These are phyloP conservation scores for Hystrix cristata DNA, from an alignment of 2,113 vertebrate species.

Conservation along the genomic window DNA sequence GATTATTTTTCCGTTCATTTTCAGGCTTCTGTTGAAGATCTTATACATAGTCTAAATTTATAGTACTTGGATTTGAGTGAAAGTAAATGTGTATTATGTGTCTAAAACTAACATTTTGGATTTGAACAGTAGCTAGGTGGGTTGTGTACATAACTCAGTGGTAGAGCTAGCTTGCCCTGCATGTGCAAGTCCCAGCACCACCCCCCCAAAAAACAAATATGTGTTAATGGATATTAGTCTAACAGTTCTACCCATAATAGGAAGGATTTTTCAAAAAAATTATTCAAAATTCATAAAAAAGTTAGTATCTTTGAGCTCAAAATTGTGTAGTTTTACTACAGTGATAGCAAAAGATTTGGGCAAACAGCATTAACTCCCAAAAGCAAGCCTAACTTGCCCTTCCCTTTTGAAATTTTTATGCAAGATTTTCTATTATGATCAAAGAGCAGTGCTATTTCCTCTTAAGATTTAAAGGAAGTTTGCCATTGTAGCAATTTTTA, in stretches of 20 bases:
- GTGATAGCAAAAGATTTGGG: not conserved
- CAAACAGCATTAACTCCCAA: not conserved
- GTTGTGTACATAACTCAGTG: not conserved
- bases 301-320: constrained; percentile 13
- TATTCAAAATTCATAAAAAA: constrained; percentile 4
- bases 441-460: constrained; percentile 14
- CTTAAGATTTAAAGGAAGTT: constrained; percentile 52
- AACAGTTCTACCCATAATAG: not conserved
- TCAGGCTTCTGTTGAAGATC: not conserved
- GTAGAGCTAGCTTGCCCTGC: not conserved
- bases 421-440: constrained; percentile 30
- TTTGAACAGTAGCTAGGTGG: not conserved
- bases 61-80: not conserved
- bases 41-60: not conserved
- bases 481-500: not conserved
- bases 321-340: not conserved
- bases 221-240: not conserved
- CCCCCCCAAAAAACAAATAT: no score
- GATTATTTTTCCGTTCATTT: no score
- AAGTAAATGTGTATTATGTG: constrained; percentile 3
- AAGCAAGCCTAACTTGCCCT: not conserved
- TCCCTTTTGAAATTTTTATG: constrained; percentile 35
- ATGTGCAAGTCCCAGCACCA: no score
- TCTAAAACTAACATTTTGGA: not conserved
- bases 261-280: constrained; percentile 37